A percentile compares a stretch with the other conserved stretches of the same genome.
phyloP scores from a whole-genome alignment of 2,113 vertebrate species.

The Phoenicopterus ruber region DNA sequence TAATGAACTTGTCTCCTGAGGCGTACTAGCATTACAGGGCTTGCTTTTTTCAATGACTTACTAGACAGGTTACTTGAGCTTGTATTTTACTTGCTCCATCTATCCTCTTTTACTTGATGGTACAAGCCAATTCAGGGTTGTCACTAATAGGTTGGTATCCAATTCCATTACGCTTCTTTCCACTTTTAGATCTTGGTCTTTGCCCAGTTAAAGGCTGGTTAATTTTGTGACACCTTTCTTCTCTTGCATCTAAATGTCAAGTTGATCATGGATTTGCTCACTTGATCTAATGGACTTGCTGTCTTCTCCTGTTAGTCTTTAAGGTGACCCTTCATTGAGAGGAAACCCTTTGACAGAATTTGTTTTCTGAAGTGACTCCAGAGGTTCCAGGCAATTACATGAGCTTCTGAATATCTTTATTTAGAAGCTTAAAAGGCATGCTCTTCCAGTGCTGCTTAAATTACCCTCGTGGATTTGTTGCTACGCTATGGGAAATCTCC shows the following conservation, averaged over 20 bases:
- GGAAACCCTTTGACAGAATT: conserved; percentile 14
- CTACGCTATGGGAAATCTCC: background rate
- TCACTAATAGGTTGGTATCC: background rate
- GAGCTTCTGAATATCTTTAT: conserved; percentile 19
- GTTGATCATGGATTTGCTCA: background rate
- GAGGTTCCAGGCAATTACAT: conserved; percentile 38
- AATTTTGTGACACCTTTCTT: conserved; percentile 13
- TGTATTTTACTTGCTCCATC: background rate
- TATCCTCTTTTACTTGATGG: background rate
- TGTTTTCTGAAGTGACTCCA: conserved; percentile 43
- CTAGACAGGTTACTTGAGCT: background rate
- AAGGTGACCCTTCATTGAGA: background rate
- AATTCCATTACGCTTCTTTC: background rate
- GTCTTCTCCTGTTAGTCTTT: conserved; percentile 40
- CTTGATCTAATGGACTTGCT: conserved; percentile 25
- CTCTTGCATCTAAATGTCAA: background rate
- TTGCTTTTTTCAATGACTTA: background rate
- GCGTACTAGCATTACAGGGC: background rate
- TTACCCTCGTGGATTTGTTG: conserved; percentile 9
- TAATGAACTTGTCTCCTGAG: background rate
- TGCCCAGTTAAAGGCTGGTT: background rate
- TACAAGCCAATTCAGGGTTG: background rate
- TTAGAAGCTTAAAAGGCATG: conserved; percentile 15
- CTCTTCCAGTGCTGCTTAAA: background rate
- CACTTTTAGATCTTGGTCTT: background rate